A percentile compares a stretch with the other conserved stretches of the same genome.
Conservation (phyloP, 37 sponge, comb jelly and placozoan genomes). For the Theonella swinhoei region DNA sequence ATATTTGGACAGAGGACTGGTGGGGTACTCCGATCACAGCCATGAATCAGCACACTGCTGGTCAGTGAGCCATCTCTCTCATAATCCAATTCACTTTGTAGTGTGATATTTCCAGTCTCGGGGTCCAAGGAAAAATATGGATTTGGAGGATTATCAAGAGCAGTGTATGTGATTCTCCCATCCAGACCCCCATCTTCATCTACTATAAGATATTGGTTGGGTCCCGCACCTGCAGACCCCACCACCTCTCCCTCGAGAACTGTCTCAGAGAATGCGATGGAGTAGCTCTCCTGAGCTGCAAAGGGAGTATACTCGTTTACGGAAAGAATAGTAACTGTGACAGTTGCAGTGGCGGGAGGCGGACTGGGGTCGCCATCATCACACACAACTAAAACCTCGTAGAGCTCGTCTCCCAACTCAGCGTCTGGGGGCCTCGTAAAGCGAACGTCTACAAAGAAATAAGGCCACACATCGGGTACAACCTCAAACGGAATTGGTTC, state of each 20-base stretch:
- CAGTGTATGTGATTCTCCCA: conserved; percentile 13
- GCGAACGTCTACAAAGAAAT: not conserved
- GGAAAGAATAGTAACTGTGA: not conserved
- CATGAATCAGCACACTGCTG: not conserved
- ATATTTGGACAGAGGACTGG: not conserved
- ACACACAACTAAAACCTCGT: not conserved
- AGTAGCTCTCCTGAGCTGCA: not conserved
- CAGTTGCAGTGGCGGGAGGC: not conserved
- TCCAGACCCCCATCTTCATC: conserved; percentile 28
- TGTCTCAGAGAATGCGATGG: not conserved
- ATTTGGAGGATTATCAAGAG: not conserved
- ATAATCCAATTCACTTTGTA: not conserved
- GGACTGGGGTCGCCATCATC: not conserved
- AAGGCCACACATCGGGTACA: not conserved
- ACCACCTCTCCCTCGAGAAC: not conserved
- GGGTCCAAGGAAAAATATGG: not conserved
- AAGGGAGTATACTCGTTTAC: not conserved
- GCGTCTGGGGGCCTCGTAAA: not conserved
- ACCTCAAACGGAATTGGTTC: not conserved
- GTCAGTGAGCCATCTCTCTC: not conserved
- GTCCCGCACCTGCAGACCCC: not conserved
- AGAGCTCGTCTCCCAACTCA: not conserved
- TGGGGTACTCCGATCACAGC: not conserved
- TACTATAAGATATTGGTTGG: not conserved
- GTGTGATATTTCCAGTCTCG: not conserved